phyloP scores from a whole-genome alignment of 1,140 invertebrate species.

The Aphelinus atriplicis region DNA sequence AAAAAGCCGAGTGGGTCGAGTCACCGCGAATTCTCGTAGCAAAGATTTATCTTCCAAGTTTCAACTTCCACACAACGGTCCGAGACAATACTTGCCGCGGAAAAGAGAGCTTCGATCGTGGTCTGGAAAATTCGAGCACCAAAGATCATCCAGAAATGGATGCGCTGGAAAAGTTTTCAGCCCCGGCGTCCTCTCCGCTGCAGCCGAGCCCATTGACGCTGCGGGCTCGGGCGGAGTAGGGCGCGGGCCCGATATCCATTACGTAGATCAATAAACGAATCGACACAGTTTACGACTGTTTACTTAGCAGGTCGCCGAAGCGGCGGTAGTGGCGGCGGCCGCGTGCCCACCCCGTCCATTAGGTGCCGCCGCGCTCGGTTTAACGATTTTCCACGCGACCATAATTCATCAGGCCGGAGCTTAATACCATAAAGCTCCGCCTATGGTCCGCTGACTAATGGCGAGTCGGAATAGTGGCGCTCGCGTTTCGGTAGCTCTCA shows the following conservation, averaged over 20 bases:
- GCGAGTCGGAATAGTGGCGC: neutral
- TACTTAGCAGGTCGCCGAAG: slow-evolving; percentile 20
- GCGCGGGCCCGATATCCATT: slow-evolving; percentile 28
- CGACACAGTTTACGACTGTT: slow-evolving; percentile 35
- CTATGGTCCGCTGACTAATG: slow-evolving; percentile 33
- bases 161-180: no score
- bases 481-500: no score
- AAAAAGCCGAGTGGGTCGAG: no score
- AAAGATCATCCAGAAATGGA: no score
- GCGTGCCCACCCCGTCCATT: neutral
- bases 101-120: no score
- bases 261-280: slow-evolving; percentile 33
- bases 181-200: no score
- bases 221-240: neutral
- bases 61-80: no score
- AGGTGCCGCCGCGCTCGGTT: slow-evolving; percentile 1
- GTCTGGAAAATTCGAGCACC: no score
- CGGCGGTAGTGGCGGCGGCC: neutral
- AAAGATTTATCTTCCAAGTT: no score
- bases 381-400: slow-evolving; percentile 35
- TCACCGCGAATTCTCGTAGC: no score
- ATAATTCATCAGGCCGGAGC: slow-evolving; percentile 33
- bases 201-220: no score
- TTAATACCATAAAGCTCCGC: slow-evolving; percentile 32
- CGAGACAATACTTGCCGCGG: no score